These are phyloP conservation scores for Psettodes erumei DNA, from an alignment of 2,113 vertebrate genomes.

Conservation along the genomic window DNA sequence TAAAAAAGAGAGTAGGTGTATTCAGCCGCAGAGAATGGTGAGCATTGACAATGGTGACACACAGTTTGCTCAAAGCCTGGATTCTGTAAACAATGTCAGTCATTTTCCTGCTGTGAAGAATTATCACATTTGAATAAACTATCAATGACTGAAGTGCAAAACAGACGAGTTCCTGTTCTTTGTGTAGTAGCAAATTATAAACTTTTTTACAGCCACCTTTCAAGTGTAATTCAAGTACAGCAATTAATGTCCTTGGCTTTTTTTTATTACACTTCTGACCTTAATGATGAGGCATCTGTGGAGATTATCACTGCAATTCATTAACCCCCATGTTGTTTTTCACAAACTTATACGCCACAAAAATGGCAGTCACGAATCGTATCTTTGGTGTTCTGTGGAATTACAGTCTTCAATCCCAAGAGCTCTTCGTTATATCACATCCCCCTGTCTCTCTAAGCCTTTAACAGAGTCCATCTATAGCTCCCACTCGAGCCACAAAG, in stretches of 20 bases:
- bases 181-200: too few species aligned
- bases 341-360: not conserved
- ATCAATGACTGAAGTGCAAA: too few species aligned
- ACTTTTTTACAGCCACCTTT: not conserved
- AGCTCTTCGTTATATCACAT: not conserved
- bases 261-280: conserved; percentile 23
- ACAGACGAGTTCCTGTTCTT: not conserved
- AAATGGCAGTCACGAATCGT: not conserved
- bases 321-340: too few species aligned
- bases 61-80: too few species aligned
- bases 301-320: not conserved
- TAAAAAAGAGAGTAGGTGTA: too few species aligned
- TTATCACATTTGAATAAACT: not conserved
- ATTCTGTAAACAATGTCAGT: too few species aligned
- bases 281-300: conserved; percentile 28
- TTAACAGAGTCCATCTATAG: not conserved
- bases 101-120: not conserved
- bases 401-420: not conserved
- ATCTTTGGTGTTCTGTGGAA: not conserved
- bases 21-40: not conserved
- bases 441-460: not conserved
- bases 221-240: not conserved
- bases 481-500: not conserved
- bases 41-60: too few species aligned
- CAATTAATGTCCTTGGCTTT: not conserved